These are phyloP conservation scores for Oncopodura yosiiana DNA, from an alignment of 1,140 invertebrate species.

Conservation along the genomic window DNA sequence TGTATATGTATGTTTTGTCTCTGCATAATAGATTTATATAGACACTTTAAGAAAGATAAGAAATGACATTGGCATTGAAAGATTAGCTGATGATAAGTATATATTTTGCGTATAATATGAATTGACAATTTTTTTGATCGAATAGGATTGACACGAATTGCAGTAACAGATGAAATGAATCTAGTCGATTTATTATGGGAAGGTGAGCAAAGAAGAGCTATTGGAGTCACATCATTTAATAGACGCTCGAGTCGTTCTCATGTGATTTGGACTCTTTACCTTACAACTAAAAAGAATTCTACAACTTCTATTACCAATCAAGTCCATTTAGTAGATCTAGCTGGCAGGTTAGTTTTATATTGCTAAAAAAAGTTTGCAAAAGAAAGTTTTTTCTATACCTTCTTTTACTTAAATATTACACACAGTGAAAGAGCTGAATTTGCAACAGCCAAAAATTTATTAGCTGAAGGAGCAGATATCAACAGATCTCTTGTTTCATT, in stretches of 20 bases:
- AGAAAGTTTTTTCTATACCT: not conserved
- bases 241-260: constrained; percentile 53
- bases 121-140: not conserved
- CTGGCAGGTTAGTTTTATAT: constrained; percentile 45
- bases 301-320: constrained; percentile 41
- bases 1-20: not conserved
- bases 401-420: not conserved
- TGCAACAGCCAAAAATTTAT: constrained; percentile 41
- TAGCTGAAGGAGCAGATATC: constrained; percentile 69
- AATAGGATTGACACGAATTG: constrained; percentile 48
- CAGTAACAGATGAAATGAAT: constrained; percentile 41
- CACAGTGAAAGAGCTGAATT: constrained; percentile 38
- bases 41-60: no score
- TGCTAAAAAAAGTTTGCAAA: not conserved
- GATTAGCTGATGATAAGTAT: not conserved
- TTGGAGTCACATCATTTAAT: constrained; percentile 47
- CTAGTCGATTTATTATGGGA: constrained; percentile 44
- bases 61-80: constrained; percentile 4
- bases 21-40: not conserved
- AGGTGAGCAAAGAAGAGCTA: constrained; percentile 44
- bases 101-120: not conserved
- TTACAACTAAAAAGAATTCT: constrained; percentile 35
- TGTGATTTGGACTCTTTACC: constrained; percentile 49
- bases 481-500: constrained; percentile 70
- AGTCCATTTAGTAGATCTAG: constrained; percentile 57